Conservation (phyloP, 2,888 invertebrate genomes). For the Leucophora obtusa region DNA sequence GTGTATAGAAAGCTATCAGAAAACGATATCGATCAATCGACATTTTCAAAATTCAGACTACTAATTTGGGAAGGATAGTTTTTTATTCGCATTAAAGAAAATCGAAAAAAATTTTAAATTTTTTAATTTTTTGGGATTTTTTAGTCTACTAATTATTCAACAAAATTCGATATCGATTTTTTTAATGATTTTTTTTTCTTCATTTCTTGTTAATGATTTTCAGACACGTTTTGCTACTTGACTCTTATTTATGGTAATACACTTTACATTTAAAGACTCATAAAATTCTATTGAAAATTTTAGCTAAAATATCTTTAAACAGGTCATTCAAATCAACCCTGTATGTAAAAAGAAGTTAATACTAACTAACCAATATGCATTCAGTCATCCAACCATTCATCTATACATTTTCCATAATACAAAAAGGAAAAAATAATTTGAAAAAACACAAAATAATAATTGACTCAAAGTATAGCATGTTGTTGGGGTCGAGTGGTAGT, state of each 20-base stretch:
- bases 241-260: slow-evolving; percentile 61
- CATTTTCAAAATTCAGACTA: no score
- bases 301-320: slow-evolving; percentile 23
- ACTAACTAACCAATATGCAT: slow-evolving; percentile 15
- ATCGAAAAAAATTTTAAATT: no score
- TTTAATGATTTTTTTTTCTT: no score
- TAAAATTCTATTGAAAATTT: not conserved
- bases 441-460: slow-evolving; percentile 67
- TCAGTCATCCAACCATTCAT: not conserved
- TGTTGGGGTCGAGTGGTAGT: slow-evolving; percentile 64
- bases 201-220: slow-evolving; percentile 28
- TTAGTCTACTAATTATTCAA: no score
- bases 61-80: no score
- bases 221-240: slow-evolving; percentile 74
- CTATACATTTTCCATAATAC: no score
- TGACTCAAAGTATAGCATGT: slow-evolving; percentile 69
- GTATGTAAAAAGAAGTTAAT: slow-evolving; percentile 25
- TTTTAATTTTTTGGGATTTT: no score
- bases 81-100: no score
- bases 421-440: slow-evolving; percentile 40
- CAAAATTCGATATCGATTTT: no score
- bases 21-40: no score
- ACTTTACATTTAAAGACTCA: not conserved
- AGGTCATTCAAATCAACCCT: slow-evolving; percentile 47
- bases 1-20: no score